Percentiles rank a stretch among this genome's conserved stretches.
Conservation (phyloP, 2,797 vertebrate species). For the Podarcis lilfordi region DNA sequence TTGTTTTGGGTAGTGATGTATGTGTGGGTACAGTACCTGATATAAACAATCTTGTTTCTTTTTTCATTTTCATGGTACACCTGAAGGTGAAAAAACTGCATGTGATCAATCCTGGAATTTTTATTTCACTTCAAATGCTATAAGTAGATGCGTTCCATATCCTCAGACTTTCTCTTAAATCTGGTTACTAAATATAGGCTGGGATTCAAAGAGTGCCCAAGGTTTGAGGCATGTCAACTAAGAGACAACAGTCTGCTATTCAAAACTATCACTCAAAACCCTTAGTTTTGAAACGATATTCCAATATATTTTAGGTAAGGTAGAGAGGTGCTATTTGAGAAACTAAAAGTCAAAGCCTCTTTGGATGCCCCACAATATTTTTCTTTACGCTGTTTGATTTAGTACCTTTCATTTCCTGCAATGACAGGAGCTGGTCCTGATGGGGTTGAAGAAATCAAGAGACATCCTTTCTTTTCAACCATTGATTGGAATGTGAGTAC, state of each 20-base stretch:
- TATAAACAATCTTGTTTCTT: not conserved
- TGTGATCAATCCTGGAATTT: not conserved
- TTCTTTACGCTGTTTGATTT: not conserved
- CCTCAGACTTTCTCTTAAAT: not conserved
- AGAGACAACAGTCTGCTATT: not conserved
- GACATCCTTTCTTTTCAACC: slow-evolving; percentile 95
- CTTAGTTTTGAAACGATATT: not conserved
- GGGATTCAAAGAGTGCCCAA: no score
- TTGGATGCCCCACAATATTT: not conserved
- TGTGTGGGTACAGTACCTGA: no score
- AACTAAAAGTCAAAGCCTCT: not conserved
- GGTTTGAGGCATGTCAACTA: not conserved
- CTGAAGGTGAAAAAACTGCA: not conserved
- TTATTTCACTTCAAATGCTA: not conserved
- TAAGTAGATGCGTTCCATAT: not conserved
- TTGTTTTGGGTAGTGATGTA: not conserved
- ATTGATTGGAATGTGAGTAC: slow-evolving; percentile 98
- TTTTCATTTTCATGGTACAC: not conserved
- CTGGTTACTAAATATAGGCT: not conserved
- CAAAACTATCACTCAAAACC: no score
- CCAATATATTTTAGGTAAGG: not conserved
- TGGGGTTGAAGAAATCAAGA: slow-evolving; percentile 98
- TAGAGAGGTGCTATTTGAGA: not conserved
- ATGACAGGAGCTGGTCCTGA: slow-evolving; percentile 91
- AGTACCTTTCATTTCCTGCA: not conserved